Evolutionary conservation across 1,140 invertebrate species (phyloP), one percentile per base, ranked within the genome.

Genomic region (Papilio polytes): DNA sequence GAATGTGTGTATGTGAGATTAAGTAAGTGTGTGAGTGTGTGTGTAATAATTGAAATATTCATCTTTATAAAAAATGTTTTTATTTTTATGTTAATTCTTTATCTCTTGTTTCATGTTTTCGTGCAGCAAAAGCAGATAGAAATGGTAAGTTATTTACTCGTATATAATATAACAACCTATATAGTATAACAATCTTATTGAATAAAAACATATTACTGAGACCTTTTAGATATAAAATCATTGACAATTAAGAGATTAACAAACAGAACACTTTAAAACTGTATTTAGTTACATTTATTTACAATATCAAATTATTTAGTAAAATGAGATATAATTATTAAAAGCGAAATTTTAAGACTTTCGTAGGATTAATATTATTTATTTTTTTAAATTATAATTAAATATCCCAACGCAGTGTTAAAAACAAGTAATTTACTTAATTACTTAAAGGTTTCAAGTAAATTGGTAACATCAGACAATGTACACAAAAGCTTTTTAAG

Each of bases 101-200:
- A 73, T 81, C 72, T 59, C 86, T 90, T 92, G 86, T 92, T 92
- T 84, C 91, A 92, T 91, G 90, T 91, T 3, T 18, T 41, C 18
- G 78, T 84, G 80, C 87, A 92, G 91, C 82, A 87, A 26, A 86
- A 82, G 44, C 85, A 87, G 36, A 72, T 85, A 1, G 86, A 90
- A 84, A 85, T 85, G 86, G 90, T 93, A 87, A 92, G 90, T 90
- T 73, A n/a, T 36, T 26, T 26, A n/a, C n/a, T n/a, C n/a, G n/a
- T n/a, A n/a, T n/a, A n/a, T n/a, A n/a, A n/a, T n/a, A n/a, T n/a
- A n/a, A n/a, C n/a, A n/a, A n/a, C n/a, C n/a, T n/a, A n/a, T n/a
- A 26, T 26, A 26, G 26, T 26, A 26, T 26, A 26, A 26, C 26
- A 26, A 26, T 2, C 26, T 26, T 26, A 26, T 26, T 26, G 26